Evolutionary conservation across 2,113 vertebrate species (phyloP).

Genomic region (Ramphastos sulfuratus): DNA sequence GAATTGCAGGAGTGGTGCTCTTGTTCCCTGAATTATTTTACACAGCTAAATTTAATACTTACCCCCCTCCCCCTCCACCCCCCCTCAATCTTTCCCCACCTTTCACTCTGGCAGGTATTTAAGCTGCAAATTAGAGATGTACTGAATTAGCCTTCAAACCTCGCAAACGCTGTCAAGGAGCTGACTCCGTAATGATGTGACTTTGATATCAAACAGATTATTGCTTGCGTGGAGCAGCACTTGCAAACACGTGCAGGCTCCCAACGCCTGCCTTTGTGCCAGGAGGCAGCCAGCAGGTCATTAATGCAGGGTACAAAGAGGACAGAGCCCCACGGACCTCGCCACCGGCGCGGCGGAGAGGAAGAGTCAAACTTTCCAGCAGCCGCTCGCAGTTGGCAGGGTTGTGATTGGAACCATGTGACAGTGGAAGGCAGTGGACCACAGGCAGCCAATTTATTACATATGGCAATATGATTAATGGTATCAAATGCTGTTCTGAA

Average conservation of each 20-base stretch:
- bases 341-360: background rate
- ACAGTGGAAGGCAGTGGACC: slow-evolving; percentile 75
- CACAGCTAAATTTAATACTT: slow-evolving; percentile 27
- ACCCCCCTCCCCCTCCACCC: background rate
- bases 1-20: background rate
- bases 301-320: slow-evolving; percentile 27
- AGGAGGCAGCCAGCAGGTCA: slow-evolving; percentile 35
- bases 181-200: slow-evolving; percentile 40
- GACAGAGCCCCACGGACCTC: background rate
- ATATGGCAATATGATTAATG: slow-evolving; percentile 84
- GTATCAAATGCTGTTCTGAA: slow-evolving; percentile 70
- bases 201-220: slow-evolving; percentile 58
- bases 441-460: slow-evolving; percentile 79
- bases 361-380: slow-evolving; percentile 78
- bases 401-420: slow-evolving; percentile 78
- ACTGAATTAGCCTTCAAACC: slow-evolving; percentile 55
- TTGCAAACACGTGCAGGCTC: slow-evolving; percentile 15
- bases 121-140: slow-evolving; percentile 60
- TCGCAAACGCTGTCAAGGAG: slow-evolving; percentile 34
- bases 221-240: slow-evolving; percentile 1
- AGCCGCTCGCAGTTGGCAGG: slow-evolving; percentile 76
- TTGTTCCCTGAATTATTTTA: slow-evolving; percentile 21
- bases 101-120: slow-evolving; percentile 41
- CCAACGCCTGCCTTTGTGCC: slow-evolving; percentile 20
- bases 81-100: background rate